Base-by-base conservation (phyloP, 2,888 invertebrate species). In the Slavum lentiscoides region DNA sequence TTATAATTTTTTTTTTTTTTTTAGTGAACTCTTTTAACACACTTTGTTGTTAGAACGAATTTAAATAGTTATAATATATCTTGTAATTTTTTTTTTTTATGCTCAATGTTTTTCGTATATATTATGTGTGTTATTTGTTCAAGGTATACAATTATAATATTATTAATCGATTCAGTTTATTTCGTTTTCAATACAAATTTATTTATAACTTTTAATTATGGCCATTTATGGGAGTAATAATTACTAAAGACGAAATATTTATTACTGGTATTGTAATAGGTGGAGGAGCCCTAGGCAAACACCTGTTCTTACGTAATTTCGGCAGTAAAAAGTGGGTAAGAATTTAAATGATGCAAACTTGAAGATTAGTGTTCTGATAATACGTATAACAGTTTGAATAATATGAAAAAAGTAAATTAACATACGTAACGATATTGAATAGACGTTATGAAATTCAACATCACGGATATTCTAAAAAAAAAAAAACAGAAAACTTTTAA, bases 331-430 rank as follows among this genome's bases (percentile, higher is more conserved):
- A 67, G 21, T 67, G 43, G 15, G 15, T 43, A n/a, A n/a, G 39
- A 39, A 13, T 66, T 39, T 15, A 43, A n/a, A 39, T 66, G n/a
- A 21, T n/a, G 67, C 8, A 67, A 67, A 9, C 21, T 0, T 19
- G 15, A 15, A 43, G 67, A 67, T 67, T 67, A 43, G 4, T 67
- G 43, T 67, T 49, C 21, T 67, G 43, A 67, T 67, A 67, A 67
- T 21, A 67, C 30, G 30, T 30, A 30, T 30, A 17, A 67, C 21
- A 49, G 39, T 39, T 39, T 39, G 39, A 9, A 64, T n/a, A 19
- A 9, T 37, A 39, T n/a, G 39, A n/a, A n/a, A 7, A 37, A 11
- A n/a, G 11, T 13, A 39, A 66, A n/a, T 21, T 21, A 43, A 43
- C 6, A 9, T 43, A 66, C 30, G 30, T 15, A 66, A 13, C 7